These are phyloP conservation scores for Lamellibrachia luymesi DNA, from an alignment of 1,140 invertebrate species.

Conservation along the genomic window DNA sequence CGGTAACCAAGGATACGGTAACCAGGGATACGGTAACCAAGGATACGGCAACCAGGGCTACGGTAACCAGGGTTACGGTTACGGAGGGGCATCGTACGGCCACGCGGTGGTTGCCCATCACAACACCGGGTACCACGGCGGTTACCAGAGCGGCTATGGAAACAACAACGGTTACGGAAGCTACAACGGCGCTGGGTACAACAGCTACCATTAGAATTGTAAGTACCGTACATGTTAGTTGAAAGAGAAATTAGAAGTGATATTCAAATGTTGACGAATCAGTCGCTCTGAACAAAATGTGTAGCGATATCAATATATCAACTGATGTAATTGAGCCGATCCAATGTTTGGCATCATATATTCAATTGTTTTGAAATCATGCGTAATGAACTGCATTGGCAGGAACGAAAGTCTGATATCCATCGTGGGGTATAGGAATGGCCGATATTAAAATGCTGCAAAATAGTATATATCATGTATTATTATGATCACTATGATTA, in stretches of 20 bases:
- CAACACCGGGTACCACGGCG: background rate
- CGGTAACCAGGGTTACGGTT: constrained; percentile 4
- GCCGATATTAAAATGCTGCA: too few relatives aligned
- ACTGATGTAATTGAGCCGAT: too few relatives aligned
- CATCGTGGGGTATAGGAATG: too few relatives aligned
- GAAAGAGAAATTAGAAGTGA: background rate
- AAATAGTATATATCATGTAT: too few relatives aligned
- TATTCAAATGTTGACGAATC: background rate
- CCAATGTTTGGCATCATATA: too few relatives aligned
- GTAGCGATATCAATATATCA: too few relatives aligned
- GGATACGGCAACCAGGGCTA: background rate
- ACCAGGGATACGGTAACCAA: background rate
- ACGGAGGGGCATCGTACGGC: background rate
- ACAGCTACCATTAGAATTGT: background rate
- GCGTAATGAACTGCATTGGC: too few relatives aligned
- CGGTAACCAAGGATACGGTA: constrained; percentile 9
- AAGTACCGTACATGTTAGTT: background rate
- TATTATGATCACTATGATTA: too few relatives aligned
- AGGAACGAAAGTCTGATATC: too few relatives aligned
- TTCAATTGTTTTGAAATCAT: too few relatives aligned
- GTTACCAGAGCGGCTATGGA: background rate
- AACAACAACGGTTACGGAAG: background rate
- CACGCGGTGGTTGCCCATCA: background rate
- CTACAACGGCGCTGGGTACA: background rate
- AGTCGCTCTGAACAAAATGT: too few relatives aligned